A percentile compares a stretch with the other conserved stretches of the same genome.
phyloP scores from a whole-genome alignment of 2,888 invertebrate species.

The Agrochola litura region DNA sequence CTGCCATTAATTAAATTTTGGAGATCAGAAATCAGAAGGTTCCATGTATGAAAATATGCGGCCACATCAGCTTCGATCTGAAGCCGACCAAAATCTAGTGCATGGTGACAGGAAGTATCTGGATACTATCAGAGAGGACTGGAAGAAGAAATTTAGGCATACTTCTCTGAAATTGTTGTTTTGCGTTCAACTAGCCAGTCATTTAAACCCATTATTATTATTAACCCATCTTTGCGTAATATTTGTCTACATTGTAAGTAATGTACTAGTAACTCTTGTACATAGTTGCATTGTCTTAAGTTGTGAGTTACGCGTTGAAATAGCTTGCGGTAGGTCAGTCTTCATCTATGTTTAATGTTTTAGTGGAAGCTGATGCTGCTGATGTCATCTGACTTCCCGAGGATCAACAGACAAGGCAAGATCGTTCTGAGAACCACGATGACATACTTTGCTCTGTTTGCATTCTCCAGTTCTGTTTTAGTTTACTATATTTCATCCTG shows the following conservation, averaged over 20 bases:
- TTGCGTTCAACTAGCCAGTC: not conserved
- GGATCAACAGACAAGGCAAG: not conserved
- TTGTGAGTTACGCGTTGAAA: slow-evolving; percentile 7
- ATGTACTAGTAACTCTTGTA: slow-evolving; percentile 27
- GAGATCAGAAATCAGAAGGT: no score
- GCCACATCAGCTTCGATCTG: no score
- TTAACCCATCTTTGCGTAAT: slow-evolving; percentile 4
- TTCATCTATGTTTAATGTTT: not conserved
- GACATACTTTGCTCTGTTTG: not conserved
- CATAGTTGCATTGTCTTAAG: slow-evolving; percentile 41
- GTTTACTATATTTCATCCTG: not conserved
- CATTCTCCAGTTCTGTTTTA: not conserved
- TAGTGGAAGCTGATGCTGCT: slow-evolving; percentile 18
- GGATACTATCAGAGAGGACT: not conserved
- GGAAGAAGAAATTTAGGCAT: not conserved
- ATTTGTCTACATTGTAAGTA: slow-evolving; percentile 27
- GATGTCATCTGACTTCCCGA: not conserved
- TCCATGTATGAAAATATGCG: no score
- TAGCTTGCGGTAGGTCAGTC: slow-evolving; percentile 54
- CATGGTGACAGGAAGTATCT: not conserved
- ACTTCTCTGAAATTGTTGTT: not conserved
- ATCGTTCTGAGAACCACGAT: not conserved
- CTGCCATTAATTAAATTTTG: no score
- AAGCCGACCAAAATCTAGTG: no score
- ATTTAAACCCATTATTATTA: slow-evolving; percentile 18